Evolutionary conservation across 1,140 invertebrate genomes (phyloP).

Genomic region (Orius laevigatus): DNA sequence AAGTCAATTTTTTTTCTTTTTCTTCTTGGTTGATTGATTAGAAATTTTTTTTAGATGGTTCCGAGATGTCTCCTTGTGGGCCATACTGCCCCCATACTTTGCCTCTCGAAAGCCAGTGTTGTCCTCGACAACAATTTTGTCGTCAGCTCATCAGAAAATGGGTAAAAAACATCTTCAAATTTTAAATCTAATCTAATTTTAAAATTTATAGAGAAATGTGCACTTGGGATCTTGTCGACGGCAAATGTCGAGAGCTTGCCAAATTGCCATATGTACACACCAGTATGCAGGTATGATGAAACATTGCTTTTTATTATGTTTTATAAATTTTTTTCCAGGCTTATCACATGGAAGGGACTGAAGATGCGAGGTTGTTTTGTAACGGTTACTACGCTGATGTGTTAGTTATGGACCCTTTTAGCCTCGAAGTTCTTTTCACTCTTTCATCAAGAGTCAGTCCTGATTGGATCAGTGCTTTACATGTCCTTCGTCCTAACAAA

Average conservation of each 20-base stretch:
- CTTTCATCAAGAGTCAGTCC: slow-evolving; percentile 90
- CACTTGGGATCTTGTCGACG: slow-evolving; percentile 93
- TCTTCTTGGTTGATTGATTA: too few species aligned
- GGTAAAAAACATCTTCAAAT: slow-evolving; percentile 28
- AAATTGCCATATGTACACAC: slow-evolving; percentile 85
- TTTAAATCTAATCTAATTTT: not conserved
- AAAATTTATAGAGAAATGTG: slow-evolving; percentile 70
- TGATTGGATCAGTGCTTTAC: slow-evolving; percentile 95
- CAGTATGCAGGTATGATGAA: slow-evolving; percentile 55
- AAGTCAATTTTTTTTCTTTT: too few species aligned
- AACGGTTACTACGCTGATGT: slow-evolving; percentile 97
- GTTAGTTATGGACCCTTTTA: slow-evolving; percentile 90
- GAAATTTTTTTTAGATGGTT: slow-evolving; percentile 74
- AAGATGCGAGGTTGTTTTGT: slow-evolving; percentile 72
- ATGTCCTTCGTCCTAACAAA: slow-evolving; percentile 75
- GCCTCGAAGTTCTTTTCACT: slow-evolving; percentile 79
- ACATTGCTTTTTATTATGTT: too few species aligned
- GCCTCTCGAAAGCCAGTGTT: slow-evolving; percentile 56
- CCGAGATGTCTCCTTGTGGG: slow-evolving; percentile 88
- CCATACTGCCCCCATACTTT: slow-evolving; percentile 83
- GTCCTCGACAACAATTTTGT: slow-evolving; percentile 71
- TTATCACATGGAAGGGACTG: slow-evolving; percentile 62
- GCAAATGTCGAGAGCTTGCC: slow-evolving; percentile 81
- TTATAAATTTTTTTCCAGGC: slow-evolving; percentile 35
- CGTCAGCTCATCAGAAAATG: slow-evolving; percentile 87